Base-by-base conservation (phyloP, 2,797 vertebrate species). In the Phoebastria nigripes region DNA sequence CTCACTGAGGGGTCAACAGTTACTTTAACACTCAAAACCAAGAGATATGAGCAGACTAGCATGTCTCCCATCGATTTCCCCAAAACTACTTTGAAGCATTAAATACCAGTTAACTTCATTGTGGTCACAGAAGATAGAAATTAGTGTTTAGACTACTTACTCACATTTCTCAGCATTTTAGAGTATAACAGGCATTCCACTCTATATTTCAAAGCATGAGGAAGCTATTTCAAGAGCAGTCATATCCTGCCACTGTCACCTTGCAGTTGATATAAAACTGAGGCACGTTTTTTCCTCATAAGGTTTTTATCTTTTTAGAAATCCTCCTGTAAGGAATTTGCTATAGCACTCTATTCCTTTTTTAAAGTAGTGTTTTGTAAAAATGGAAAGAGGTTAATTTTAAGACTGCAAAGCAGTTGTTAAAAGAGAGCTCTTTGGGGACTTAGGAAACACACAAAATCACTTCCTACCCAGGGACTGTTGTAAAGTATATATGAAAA, bases 111-210 rank as follows among this genome's bases (percentile, higher is more conserved):
- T 70, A 73, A 41, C 3, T 21, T 67, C n/a, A 66, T 0, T 58
- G 26, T 26, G 77, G 66, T 87, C 42, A 89, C 67, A 89, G 65
- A 83, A 92, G 37, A 77, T 6, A 63, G 51, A 82, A 79, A 84
- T 87, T 95, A 89, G 85, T 87, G 82, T 94, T 92, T 47, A 66
- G 55, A 67, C 59, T 88, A 84, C 47, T 58, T 88, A 81, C 21
- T 69, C 54, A 67, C 4, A 5, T 63, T 83, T 79, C 25, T 70
- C 51, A 95, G 56, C 11, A 5, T 59, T 59, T 58, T n/a, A 90
- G 39, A 80, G 67, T 47, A 1, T 35, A 88, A 82, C 47, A 85
- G 59, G 77, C 42, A 21, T 82, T 84, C n/a, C 39, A 70, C 58
- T 86, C 54, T 14, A 2, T 31, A 69, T 85, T 89, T 91, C 73